phyloP scores from a whole-genome alignment of 2,888 invertebrate species.

The Drosophila paracracens region DNA sequence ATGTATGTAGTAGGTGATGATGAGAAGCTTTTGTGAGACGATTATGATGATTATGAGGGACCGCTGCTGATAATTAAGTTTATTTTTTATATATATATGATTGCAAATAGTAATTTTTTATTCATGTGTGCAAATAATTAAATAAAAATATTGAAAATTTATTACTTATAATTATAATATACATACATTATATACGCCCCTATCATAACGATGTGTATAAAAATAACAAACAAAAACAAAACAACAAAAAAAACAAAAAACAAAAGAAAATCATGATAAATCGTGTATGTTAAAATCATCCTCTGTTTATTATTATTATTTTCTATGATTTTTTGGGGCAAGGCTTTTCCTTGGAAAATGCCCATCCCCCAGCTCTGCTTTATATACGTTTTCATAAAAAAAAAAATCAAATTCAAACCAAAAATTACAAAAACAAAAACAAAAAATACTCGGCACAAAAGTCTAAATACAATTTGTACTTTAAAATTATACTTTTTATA shows the following conservation, averaged over 20 bases:
- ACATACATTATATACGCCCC: slow-evolving; percentile 70
- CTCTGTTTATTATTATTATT: slow-evolving; percentile 55
- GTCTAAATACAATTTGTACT: slow-evolving; percentile 53
- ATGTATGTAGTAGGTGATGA: slow-evolving; percentile 50
- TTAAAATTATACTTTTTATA: slow-evolving; percentile 47
- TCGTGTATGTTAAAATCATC: slow-evolving; percentile 57
- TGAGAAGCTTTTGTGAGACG: slow-evolving; percentile 33
- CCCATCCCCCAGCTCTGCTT: slow-evolving; percentile 51
- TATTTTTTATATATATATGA: slow-evolving; percentile 81
- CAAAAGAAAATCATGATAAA: slow-evolving; percentile 22
- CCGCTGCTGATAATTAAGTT: slow-evolving; percentile 78
- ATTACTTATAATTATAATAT: slow-evolving; percentile 77
- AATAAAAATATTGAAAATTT: slow-evolving; percentile 75
- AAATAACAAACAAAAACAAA: slow-evolving; percentile 46
- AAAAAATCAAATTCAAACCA: slow-evolving; percentile 63
- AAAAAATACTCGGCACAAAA: slow-evolving; percentile 56
- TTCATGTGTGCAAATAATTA: slow-evolving; percentile 81
- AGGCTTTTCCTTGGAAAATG: slow-evolving; percentile 20
- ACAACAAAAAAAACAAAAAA: slow-evolving; percentile 33
- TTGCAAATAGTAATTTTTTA: slow-evolving; percentile 81
- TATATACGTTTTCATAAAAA: slow-evolving; percentile 60
- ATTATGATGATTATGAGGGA: slow-evolving; percentile 39
- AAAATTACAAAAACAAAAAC: slow-evolving; percentile 43
- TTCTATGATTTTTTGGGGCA: slow-evolving; percentile 49
- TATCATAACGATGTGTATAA: slow-evolving; percentile 75